A percentile compares a stretch with the other conserved stretches of the same genome.
phyloP scores from a whole-genome alignment of 2,888 invertebrate species.

The Drosophila flavopinicola region DNA sequence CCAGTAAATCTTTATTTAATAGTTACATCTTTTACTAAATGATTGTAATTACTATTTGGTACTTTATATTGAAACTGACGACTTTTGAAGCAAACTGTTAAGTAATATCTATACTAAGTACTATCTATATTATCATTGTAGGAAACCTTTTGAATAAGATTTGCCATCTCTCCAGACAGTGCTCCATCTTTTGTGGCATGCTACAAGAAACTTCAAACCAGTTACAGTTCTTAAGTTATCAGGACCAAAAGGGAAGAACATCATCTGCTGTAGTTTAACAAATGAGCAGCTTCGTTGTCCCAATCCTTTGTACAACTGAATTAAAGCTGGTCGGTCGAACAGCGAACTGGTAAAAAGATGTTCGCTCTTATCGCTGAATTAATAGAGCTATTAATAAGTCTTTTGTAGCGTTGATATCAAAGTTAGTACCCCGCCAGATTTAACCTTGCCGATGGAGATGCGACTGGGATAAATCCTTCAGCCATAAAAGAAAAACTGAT shows the following conservation, averaged over 20 bases:
- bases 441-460: constrained; percentile 59
- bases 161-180: not conserved
- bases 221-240: constrained; percentile 15
- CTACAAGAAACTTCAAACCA: not conserved
- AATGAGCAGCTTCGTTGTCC: constrained; percentile 33
- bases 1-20: no score
- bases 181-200: not conserved
- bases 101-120: no score
- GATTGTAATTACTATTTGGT: no score
- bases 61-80: no score
- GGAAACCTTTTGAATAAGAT: not conserved
- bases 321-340: constrained; percentile 39
- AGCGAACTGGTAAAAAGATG: constrained; percentile 42
- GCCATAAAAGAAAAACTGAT: constrained; percentile 67
- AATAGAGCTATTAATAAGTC: constrained; percentile 80
- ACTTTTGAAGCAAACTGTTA: no score
- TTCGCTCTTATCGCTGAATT: constrained; percentile 71
- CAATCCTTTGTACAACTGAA: constrained; percentile 51
- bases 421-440: constrained; percentile 18
- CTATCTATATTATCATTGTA: no score
- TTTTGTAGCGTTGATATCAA: constrained; percentile 67
- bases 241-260: not conserved
- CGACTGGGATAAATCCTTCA: constrained; percentile 67
- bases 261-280: constrained; percentile 27
- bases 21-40: no score